A percentile compares a stretch with the other conserved stretches of the same genome.
These are phyloP conservation scores for Goniozus legneri DNA, from an alignment of 1,140 invertebrate genomes.

Conservation along the genomic window DNA sequence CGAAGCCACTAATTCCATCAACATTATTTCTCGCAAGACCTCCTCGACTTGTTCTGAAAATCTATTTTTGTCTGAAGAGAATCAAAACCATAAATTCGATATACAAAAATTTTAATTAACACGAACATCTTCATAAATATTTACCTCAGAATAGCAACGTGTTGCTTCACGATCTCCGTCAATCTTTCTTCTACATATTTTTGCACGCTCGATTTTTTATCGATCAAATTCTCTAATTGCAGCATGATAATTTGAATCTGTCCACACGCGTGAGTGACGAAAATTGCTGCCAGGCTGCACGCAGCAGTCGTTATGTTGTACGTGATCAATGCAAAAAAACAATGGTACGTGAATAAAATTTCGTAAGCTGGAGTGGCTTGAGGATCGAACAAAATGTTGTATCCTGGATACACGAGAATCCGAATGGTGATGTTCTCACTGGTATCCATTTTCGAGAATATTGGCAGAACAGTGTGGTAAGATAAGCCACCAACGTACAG, in stretches of 20 bases:
- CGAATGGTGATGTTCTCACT: slow-evolving; percentile 11
- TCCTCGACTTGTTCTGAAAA: slow-evolving; percentile 9
- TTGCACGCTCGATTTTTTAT: neutral
- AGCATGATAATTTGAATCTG: slow-evolving; percentile 16
- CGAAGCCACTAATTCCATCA: slow-evolving; percentile 8
- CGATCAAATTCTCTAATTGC: slow-evolving; percentile 13
- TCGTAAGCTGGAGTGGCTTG: slow-evolving; percentile 21
- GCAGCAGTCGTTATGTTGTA: slow-evolving; percentile 22
- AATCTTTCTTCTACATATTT: neutral
- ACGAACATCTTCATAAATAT: neutral
- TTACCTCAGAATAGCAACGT: slow-evolving; percentile 7
- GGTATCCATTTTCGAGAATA: slow-evolving; percentile 2
- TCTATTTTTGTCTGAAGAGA: no score
- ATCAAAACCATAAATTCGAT: no score
- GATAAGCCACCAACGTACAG: slow-evolving; percentile 23
- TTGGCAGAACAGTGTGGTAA: slow-evolving; percentile 18
- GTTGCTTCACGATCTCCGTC: neutral
- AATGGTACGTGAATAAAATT: slow-evolving; percentile 22
- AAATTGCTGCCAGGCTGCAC: slow-evolving; percentile 25
- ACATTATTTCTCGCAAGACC: slow-evolving; percentile 3
- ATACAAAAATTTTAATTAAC: neutral
- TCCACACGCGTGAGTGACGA: slow-evolving; percentile 28
- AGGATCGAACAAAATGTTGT: slow-evolving; percentile 24
- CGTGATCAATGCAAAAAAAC: slow-evolving; percentile 20
- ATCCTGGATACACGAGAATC: slow-evolving; percentile 23